Conservation (phyloP, 2,888 invertebrate species). For the Rhyacophila evoluta region DNA sequence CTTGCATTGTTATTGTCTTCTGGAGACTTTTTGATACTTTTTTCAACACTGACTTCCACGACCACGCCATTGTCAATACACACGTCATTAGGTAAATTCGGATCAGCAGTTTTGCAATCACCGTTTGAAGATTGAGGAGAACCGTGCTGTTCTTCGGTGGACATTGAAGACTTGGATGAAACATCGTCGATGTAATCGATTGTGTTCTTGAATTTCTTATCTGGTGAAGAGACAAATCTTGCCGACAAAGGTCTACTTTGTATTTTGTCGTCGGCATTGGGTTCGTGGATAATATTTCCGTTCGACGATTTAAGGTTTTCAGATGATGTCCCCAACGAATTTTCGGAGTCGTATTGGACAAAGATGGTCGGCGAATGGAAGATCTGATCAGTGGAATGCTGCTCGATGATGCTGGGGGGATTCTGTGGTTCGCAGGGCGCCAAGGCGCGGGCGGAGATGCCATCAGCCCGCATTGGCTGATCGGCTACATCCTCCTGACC, state of each 20-base stretch:
- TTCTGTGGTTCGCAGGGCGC: slow-evolving; percentile 46
- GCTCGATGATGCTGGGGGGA: neutral
- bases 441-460: slow-evolving; percentile 47
- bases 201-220: neutral
- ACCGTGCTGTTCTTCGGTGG: neutral
- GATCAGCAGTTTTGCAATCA: neutral
- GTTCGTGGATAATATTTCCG: neutral
- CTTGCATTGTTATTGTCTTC: neutral
- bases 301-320: neutral
- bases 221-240: neutral
- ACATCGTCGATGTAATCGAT: slow-evolving; percentile 1
- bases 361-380: neutral
- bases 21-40: neutral
- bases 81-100: neutral
- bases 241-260: neutral
- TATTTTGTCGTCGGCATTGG: neutral
- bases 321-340: neutral
- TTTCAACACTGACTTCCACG: neutral
- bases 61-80: neutral
- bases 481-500: slow-evolving; percentile 46
- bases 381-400: neutral
- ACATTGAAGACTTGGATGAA: slow-evolving; percentile 6
- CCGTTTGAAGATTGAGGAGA: neutral
- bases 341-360: neutral
- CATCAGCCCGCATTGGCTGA: slow-evolving; percentile 55